Percentiles rank a stretch among this genome's conserved stretches.
Conservation (phyloP, 2,113 vertebrate species). For the Psilopogon haemacephalus region DNA sequence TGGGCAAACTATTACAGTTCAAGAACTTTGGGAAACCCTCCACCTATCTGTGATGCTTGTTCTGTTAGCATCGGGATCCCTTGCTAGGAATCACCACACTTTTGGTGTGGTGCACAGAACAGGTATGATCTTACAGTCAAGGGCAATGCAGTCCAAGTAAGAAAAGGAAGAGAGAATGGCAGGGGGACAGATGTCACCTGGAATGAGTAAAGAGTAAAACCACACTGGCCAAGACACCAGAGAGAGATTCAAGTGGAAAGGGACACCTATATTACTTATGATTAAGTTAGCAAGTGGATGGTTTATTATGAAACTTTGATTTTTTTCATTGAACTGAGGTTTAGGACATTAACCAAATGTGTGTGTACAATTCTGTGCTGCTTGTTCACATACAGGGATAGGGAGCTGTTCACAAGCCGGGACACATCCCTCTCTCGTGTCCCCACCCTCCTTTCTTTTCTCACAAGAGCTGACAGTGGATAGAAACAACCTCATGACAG, state of each 20-base stretch:
- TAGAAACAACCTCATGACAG: background rate
- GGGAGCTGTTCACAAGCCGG: background rate
- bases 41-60: background rate
- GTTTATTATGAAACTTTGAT: background rate
- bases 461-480: background rate
- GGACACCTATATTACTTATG: background rate
- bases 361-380: background rate
- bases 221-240: background rate
- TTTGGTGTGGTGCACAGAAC: background rate
- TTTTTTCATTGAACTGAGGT: constrained; percentile 40
- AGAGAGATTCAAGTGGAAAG: background rate
- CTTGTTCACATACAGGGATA: background rate
- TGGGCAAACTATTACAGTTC: background rate
- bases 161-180: background rate
- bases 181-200: background rate
- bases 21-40: background rate
- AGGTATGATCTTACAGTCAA: background rate
- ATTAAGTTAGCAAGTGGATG: background rate
- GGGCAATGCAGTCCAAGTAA: background rate
- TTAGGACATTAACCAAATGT: constrained; percentile 8
- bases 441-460: background rate
- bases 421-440: background rate
- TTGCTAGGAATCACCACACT: background rate
- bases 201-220: background rate
- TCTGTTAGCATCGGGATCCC: background rate